These are phyloP conservation scores for Cacoxenus indagator DNA, from an alignment of 2,888 invertebrate species.

Conservation along the genomic window DNA sequence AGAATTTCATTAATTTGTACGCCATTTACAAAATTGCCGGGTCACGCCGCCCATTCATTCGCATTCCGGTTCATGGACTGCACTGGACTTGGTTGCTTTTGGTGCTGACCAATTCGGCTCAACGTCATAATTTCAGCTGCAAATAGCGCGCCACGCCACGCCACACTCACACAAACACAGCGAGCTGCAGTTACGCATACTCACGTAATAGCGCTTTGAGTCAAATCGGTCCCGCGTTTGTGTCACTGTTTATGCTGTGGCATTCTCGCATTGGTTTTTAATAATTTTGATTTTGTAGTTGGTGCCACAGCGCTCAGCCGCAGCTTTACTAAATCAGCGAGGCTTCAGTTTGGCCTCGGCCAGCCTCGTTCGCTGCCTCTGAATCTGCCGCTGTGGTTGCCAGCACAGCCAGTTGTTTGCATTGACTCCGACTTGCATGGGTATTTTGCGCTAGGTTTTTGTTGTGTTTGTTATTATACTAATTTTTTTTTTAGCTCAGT, in stretches of 20 bases:
- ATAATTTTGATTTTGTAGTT: conserved; percentile 48
- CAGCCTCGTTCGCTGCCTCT: neutral
- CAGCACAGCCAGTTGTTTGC: neutral
- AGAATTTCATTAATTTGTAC: conserved; percentile 42
- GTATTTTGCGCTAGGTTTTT: neutral
- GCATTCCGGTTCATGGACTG: neutral
- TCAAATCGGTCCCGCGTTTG: neutral
- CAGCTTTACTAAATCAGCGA: conserved; percentile 4
- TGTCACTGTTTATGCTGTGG: conserved; percentile 38
- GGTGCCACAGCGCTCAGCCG: conserved; percentile 19
- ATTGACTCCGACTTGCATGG: neutral
- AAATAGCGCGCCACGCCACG: neutral
- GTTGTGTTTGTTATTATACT: neutral
- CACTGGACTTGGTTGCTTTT: neutral
- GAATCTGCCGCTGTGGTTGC: neutral
- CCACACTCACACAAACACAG: neutral
- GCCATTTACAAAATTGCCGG: conserved; percentile 34
- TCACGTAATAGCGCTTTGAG: neutral
- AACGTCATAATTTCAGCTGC: neutral
- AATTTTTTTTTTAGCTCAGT: neutral
- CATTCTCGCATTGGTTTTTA: conserved; percentile 47
- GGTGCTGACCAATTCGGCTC: neutral
- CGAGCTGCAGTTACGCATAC: neutral
- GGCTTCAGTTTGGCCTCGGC: neutral
- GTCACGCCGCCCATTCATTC: conserved; percentile 21